A percentile compares a stretch with the other conserved stretches of the same genome.
These are phyloP conservation scores for Cryptotermes secundus DNA, from an alignment of 1,140 invertebrate genomes.

Conservation along the genomic window DNA sequence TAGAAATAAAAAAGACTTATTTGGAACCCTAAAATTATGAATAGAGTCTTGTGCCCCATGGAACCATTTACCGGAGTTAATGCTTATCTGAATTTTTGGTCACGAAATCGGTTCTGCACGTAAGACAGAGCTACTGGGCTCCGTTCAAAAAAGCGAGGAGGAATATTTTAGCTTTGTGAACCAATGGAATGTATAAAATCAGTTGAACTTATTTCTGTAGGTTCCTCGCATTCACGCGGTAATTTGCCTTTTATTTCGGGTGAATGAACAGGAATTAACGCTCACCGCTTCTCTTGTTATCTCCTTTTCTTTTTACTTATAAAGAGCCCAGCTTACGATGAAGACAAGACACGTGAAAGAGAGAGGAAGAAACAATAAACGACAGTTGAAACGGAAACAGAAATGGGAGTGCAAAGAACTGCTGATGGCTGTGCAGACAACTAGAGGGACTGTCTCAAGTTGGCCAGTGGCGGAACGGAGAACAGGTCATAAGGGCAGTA, in stretches of 20 bases:
- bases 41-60: no score
- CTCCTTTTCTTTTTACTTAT: background rate
- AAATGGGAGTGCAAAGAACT: background rate
- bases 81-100: no score
- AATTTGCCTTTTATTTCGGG: constrained; percentile 1
- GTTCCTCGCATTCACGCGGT: background rate
- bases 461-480: background rate
- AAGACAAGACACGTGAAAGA: background rate
- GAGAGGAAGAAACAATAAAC: background rate
- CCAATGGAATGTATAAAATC: constrained; percentile 6
- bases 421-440: background rate
- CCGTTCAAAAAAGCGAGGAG: background rate
- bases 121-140: no score
- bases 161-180: background rate
- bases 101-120: no score
- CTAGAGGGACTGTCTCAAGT: background rate
- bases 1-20: no score
- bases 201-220: background rate
- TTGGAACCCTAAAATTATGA: no score
- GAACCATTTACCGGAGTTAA: no score
- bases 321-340: background rate
- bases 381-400: background rate
- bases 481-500: background rate
- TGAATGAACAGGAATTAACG: background rate
- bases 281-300: background rate